Percentiles rank a stretch among this genome's conserved stretches.
These are phyloP conservation scores for Enteromius paludinosus DNA, from an alignment of 2,797 vertebrate genomes.

Conservation along the genomic window DNA sequence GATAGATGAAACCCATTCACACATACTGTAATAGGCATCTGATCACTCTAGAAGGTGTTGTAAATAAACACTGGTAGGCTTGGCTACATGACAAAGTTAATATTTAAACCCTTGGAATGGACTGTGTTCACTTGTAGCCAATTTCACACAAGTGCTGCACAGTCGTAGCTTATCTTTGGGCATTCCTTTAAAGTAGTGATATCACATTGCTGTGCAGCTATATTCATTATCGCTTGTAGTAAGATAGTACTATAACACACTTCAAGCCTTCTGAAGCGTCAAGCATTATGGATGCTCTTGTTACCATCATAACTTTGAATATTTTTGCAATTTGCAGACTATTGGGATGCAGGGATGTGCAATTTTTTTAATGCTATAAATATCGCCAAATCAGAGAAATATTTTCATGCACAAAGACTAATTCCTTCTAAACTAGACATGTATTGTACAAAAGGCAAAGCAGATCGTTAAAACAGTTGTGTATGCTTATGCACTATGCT, in stretches of 20 bases:
- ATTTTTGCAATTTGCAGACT: not conserved
- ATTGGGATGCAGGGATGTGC: not conserved
- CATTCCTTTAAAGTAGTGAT: conserved; percentile 13
- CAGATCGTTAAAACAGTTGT: not conserved
- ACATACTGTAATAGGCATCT: not conserved
- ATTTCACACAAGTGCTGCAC: not conserved
- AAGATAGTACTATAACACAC: not conserved
- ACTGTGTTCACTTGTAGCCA: conserved; percentile 38
- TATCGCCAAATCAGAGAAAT: not conserved
- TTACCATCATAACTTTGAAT: not conserved
- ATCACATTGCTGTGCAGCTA: not conserved
- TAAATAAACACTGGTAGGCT: not conserved
- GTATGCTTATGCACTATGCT: not conserved
- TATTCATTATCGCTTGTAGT: not conserved
- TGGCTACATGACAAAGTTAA: conserved; percentile 57
- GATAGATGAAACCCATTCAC: not conserved
- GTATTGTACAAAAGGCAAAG: not conserved
- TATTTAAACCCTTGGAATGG: conserved; percentile 56
- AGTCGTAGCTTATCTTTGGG: conserved; percentile 22
- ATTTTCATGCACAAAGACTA: not conserved
- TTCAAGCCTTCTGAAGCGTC: not conserved
- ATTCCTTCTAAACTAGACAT: not conserved
- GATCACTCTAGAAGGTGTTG: not conserved
- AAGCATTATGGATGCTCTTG: not conserved
- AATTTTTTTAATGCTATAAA: not conserved